Base-by-base conservation (phyloP, 2,797 vertebrate species). In the Mormyrus hasselquistii region DNA sequence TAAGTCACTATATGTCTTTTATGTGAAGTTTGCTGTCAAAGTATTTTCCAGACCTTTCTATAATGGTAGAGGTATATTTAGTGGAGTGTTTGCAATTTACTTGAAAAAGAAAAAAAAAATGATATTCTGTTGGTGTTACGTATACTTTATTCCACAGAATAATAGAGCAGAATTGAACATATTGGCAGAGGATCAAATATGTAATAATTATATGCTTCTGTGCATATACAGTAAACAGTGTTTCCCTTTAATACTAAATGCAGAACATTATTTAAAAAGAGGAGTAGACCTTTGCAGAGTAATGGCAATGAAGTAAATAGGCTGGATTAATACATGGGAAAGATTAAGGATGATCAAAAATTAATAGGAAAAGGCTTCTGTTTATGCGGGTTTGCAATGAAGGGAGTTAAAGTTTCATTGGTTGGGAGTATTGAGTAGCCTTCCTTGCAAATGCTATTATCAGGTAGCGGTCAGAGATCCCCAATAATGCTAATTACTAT, bases 371-470 rank as follows among this genome's bases (percentile, higher is more conserved):
- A 87, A 22, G 34, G 88, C 84, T 50, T 89, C 47, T 41, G 62
- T 69, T 59, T 53, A 16, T 50, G 50, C 79, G 9, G 84, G 34
- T 53, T 53, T 44, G 88, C 59, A 53, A 53, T 87, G 88, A 76
- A 76, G 49, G 22, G 88, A 53, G 88, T 89, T 89, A 89, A 79
- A 87, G 84, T 87, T 89, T 89, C 62, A 89, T 53, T 76, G 59
- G 49, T 22, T 19, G 53, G 62, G 62, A 38, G 59, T 89, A 89
- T 87, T 87, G 52, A 76, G 88, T 86, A 76, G 88, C 49, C 62
- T 89, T 44, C 50, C 19, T n/a, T 55, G 83, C 44, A 89, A 41
- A n/a, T 49, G 87, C 62, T 52, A 34, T 88, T 88, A 76, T 76
- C 62, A 88, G 22, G 25, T 34, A 34, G 22, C 22, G 14, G 73